Base-by-base conservation (phyloP, 2,797 vertebrate species). In the Pipistrellus pipistrellus region DNA sequence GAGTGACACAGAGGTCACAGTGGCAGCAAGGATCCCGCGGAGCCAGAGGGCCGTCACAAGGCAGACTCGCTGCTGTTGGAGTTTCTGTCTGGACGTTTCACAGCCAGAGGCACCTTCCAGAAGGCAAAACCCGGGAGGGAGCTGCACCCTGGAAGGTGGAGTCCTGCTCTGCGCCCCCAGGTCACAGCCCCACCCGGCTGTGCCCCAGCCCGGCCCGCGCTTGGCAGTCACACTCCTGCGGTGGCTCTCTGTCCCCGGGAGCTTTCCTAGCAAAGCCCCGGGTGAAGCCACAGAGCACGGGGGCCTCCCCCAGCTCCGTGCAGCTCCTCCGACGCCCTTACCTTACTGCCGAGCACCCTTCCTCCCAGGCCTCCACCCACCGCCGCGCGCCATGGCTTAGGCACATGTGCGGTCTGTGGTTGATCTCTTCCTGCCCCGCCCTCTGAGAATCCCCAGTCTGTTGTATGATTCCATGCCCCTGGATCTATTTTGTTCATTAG, bases 41-140 rank as follows among this genome's bases (percentile, higher is more conserved):
- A 3, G 6, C 13, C 10, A 2, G 5, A 1, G 3, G 32, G 30
- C 27, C 53, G 3, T n/a, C 6, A 23, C 57, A 32, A 2, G 32
- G 11, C 23, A 18, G 15, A n/a, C 53, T 71, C 30, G 51, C 30
- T 21, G 77, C 32, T 66, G 27, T 48, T 41, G 1, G n/a, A 25
- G 25, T 71, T n/a, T 51, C 25, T 23, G 73, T 44, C 32, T 76
- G 17, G 3, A 38, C 27, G 27, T 62, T 53, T 81, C 18, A 15
- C 32, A 62, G n/a, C 15, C 46, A 7, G 6, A 38, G 95, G 71
- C 27, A 53, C 20, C 15, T 44, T 44, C 25, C 4, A 77, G 90
- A 44, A 90, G 68, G 48, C 18, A 71, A 41, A 59, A 17, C 25
- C 4, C 53, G 6, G 41, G 13, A 25, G 53, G 55, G 8, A n/a